Evolutionary conservation across 2,797 vertebrate species (phyloP).

Genomic region (Bradypodion pumilum): DNA sequence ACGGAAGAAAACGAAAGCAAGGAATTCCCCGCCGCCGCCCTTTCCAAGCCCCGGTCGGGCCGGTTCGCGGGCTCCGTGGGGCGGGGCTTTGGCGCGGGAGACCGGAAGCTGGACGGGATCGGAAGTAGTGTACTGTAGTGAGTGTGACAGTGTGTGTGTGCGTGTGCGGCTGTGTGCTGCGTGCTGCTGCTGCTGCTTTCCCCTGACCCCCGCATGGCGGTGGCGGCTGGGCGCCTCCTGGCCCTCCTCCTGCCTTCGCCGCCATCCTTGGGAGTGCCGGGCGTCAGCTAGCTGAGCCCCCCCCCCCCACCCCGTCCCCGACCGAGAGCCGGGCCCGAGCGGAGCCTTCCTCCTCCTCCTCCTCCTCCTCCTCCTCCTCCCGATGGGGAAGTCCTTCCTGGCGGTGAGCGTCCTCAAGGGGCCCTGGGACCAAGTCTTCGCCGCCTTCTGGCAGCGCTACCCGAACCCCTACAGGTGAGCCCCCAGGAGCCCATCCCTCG

Average conservation of each 20-base stretch:
- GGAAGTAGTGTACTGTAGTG: no score
- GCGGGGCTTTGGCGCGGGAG: conserved; percentile 8
- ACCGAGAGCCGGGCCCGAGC: no score
- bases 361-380: conserved; percentile 30
- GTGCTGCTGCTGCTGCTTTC: no score
- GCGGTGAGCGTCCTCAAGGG: conserved; percentile 87
- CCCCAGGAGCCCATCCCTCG: no score
- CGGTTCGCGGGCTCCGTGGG: conserved; percentile 46
- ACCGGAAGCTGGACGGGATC: no score
- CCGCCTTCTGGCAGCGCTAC: conserved; percentile 94
- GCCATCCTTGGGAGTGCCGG: no score
- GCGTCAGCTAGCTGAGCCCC: no score
- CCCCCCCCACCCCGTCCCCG: no score
- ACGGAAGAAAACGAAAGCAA: not conserved
- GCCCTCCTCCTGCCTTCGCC: not conserved
- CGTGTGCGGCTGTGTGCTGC: no score
- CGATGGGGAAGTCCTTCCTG: conserved; percentile 93
- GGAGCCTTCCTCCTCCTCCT: no score
- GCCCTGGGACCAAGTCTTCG: conserved; percentile 96
- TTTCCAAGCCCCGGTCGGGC: not conserved
- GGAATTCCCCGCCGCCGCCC: not conserved
- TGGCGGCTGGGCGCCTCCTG: conserved; percentile 14
- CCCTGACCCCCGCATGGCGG: no score
- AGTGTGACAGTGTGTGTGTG: no score
- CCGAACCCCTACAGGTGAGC: conserved; percentile 94